Conservation (phyloP, 2,113 vertebrate genomes). For the Petaurus breviceps region DNA sequence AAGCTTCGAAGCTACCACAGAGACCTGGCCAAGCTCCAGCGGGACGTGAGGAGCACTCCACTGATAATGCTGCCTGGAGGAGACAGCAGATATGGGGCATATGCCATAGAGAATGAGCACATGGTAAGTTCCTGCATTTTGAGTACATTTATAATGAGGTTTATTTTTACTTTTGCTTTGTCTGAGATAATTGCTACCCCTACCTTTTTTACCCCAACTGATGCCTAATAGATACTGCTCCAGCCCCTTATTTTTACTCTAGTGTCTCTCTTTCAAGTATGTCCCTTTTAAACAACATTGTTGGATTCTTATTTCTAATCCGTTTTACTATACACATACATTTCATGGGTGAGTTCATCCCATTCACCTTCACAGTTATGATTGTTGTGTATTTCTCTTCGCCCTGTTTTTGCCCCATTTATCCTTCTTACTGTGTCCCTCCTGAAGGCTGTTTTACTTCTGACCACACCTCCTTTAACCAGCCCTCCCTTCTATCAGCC, state of each 20-base stretch:
- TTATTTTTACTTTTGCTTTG: neutral
- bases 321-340: neutral
- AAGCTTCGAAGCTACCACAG: slow-evolving; percentile 91
- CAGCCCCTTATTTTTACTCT: neutral
- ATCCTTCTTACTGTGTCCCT: neutral
- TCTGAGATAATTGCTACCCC: neutral
- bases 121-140: slow-evolving; percentile 84
- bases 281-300: neutral
- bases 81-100: slow-evolving; percentile 85
- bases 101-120: slow-evolving; percentile 90
- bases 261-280: neutral
- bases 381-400: neutral
- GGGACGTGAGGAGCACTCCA: slow-evolving; percentile 89
- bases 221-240: neutral
- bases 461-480: neutral
- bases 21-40: slow-evolving; percentile 92
- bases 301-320: neutral
- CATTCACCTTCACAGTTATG: neutral
- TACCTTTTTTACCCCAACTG: neutral
- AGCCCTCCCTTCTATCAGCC: neutral
- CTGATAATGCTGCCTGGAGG: slow-evolving; percentile 80
- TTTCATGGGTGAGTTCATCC: neutral
- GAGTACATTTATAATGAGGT: neutral
- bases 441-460: neutral
- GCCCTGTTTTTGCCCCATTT: neutral